These are phyloP conservation scores for Heteractis magnifica DNA, from an alignment of 92 coral and sea anemone species.

Conservation along the genomic window DNA sequence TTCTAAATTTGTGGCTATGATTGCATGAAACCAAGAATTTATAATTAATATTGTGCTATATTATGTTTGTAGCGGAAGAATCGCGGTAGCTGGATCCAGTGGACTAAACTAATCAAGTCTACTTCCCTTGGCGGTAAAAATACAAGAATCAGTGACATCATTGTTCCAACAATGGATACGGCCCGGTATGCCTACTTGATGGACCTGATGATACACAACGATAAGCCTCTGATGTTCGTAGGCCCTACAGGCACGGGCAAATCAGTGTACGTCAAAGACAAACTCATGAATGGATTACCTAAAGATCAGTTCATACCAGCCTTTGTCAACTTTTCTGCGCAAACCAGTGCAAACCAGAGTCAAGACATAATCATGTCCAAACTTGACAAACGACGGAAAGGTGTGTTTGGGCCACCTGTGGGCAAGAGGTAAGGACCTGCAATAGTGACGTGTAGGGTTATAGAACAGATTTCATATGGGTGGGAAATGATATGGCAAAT, in stretches of 20 bases:
- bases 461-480: no score
- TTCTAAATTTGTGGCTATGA: no score
- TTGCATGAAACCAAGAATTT: no score
- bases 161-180: slow-evolving; percentile 99
- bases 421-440: slow-evolving; percentile 80
- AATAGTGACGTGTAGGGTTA: background rate
- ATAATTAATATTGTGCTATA: background rate
- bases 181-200: slow-evolving; percentile 93
- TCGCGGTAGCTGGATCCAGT: slow-evolving; percentile 92
- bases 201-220: slow-evolving; percentile 87
- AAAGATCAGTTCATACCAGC: slow-evolving; percentile 83
- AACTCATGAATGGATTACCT: slow-evolving; percentile 94
- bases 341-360: slow-evolving; percentile 98
- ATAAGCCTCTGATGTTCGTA: slow-evolving; percentile 91
- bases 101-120: slow-evolving; percentile 94
- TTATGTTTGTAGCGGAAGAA: slow-evolving; percentile 73
- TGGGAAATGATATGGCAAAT: no score
- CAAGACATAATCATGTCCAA: slow-evolving; percentile 99
- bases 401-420: slow-evolving; percentile 99
- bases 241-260: slow-evolving; percentile 99
- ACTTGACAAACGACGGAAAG: slow-evolving; percentile 96
- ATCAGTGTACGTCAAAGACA: slow-evolving; percentile 97
- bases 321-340: slow-evolving; percentile 98
- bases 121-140: slow-evolving; percentile 87
- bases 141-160: slow-evolving; percentile 88